Evolutionary conservation across 2,888 invertebrate species (phyloP), one percentile per base, ranked within the genome.

Genomic region (Cataglyphis altisquamis): DNA sequence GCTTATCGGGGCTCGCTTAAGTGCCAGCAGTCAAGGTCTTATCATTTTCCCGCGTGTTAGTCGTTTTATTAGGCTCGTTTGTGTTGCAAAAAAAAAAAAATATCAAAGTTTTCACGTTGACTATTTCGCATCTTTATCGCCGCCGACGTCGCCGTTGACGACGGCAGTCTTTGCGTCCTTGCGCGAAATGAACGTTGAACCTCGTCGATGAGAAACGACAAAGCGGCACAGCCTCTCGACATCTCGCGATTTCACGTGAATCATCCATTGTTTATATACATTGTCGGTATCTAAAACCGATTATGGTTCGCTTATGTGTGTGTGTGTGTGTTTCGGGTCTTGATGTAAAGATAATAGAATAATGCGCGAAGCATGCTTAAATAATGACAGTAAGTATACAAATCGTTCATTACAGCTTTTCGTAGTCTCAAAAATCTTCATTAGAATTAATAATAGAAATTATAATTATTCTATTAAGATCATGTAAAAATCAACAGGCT

Each of bases 181-280:
- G 86, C 89, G 73, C 84, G 74, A 52, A 82, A 66, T 89, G 89
- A 90, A 90, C 90, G 83, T 90, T 90, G 90, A 90, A 89, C 89
- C 70, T 62, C 66, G 52, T 10, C 86, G 81, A 70, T 68, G 86
- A 73, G 82, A 84, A 83, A 82, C 73, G 55, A 52, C 66, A 52
- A n/a, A 52, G n/a, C 81, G 66, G n/a, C 12, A 29, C 80, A 84
- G 64, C 82, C 75, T 85, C 84, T 84, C 84, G 84, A 84, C 66
- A 82, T 60, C 63, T 80, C 57, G 55, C 39, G 82, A 52, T 70
- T 84, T 66, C 63, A 64, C 64, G 73, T 87, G 87, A 89, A 86
- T 89, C 89, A 90, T 87, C 85, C 63, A 6, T 36, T 83, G 63
- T 63, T 75, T 70, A 68, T 83, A 73, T 75, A 21, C 18, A 6